Evolutionary conservation across 92 coral and sea anemone genomes (phyloP).

Genomic region (Phenganax stokvisi): DNA sequence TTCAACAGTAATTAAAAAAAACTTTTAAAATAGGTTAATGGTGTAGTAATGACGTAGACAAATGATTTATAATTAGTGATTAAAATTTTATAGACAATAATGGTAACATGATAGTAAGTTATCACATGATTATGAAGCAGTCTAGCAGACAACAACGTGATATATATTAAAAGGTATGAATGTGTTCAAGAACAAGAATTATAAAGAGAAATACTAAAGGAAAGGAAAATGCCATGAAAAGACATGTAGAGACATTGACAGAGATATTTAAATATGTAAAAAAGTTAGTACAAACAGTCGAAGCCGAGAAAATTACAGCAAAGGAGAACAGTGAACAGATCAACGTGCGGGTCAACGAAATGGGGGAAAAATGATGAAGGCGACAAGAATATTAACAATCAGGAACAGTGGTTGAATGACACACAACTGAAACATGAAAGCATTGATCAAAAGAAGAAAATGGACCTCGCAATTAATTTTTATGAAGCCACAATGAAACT

Average conservation of each 20-base stretch:
- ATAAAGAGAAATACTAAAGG: too few species aligned
- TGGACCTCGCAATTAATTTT: constrained; percentile 17
- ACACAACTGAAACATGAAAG: constrained; percentile 8
- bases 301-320: constrained; percentile 23
- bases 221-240: neutral
- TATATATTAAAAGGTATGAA: too few species aligned
- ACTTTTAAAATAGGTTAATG: too few species aligned
- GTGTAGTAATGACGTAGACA: too few species aligned
- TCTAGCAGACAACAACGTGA: too few species aligned
- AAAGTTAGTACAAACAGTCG: constrained; percentile 5
- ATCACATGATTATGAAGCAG: too few species aligned
- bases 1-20: too few species aligned
- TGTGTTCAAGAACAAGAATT: too few species aligned
- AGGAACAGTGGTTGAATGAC: constrained; percentile 18
- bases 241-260: constrained; percentile 19
- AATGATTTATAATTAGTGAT: too few species aligned
- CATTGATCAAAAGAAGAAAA: constrained; percentile 6
- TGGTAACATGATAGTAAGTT: too few species aligned
- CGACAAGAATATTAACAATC: constrained; percentile 6
- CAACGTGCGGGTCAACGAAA: constrained; percentile 1
- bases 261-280: neutral
- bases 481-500: constrained; percentile 33
- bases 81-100: too few species aligned
- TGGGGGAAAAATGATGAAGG: neutral
- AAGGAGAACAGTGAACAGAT: neutral